Base-by-base conservation (phyloP, 1,140 invertebrate genomes). In the Octopus sinensis region DNA sequence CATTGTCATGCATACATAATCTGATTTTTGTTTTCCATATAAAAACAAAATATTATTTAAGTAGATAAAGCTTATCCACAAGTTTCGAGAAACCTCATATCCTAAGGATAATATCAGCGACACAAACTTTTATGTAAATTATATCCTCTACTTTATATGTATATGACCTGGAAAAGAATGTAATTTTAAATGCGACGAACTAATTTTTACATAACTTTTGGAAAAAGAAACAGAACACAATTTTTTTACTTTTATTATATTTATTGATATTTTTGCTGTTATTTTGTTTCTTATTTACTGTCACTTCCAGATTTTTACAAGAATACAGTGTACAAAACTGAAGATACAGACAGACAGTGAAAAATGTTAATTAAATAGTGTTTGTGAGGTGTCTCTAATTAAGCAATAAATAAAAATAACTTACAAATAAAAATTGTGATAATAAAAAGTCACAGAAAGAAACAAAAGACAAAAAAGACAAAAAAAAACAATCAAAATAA, bases 271-370 rank as follows among this genome's bases (percentile, higher is more conserved):
- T 73, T 73, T 73, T 43, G 30, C 30, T 73, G 68, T 73, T 73
- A 23, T 23, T 73, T 73, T 73, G 68, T 73, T 73, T 73, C 68
- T 73, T 73, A 73, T 17, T 62, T 9, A 62, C 68, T 73, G 30
- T 73, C 68, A 73, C 68, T 73, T 73, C 13, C 13, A 73, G 30
- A 73, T 73, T 13, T 73, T 73, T 73, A 23, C 68, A 73, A n/a
- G 68, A 73, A 73, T 73, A 73, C 68, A 73, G 30, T 73, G 76
- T 77, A 77, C 76, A 77, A 77, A 77, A 77, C n/a, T 43, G 52
- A 77, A 77, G 30, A 77, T 43, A 77, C 5, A 77, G 52, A 77
- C 6, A 77, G 62, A 43, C 7, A 51, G n/a, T 30, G 7, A 77
- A 43, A 77, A 52, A 77, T 68, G 30, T 43, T 43, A 43, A 43